These are phyloP conservation scores for Saguinus imperator DNA, from an alignment of 2,113 vertebrate species.

Conservation along the genomic window DNA sequence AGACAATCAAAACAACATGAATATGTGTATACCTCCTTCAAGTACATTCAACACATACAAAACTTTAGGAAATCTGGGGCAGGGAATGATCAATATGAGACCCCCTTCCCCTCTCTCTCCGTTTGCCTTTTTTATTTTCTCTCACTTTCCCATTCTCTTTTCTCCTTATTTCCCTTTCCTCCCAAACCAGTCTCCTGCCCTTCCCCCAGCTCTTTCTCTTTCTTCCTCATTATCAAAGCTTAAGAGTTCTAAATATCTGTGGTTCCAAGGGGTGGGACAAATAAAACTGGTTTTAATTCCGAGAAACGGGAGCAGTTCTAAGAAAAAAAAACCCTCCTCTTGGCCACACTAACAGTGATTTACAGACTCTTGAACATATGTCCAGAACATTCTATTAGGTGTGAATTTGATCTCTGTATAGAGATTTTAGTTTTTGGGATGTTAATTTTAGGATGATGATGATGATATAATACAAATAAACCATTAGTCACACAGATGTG, in stretches of 20 bases:
- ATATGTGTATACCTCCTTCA: neutral
- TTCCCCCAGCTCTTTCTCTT: neutral
- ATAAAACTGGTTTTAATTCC: conserved; percentile 35
- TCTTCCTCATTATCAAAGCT: conserved; percentile 40
- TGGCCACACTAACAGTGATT: conserved; percentile 30
- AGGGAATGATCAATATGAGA: neutral
- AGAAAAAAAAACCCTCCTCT: neutral
- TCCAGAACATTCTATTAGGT: conserved; percentile 2
- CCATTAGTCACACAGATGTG: neutral
- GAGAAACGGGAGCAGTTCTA: neutral
- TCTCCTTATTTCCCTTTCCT: neutral
- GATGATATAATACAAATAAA: conserved; percentile 23
- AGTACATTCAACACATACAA: neutral
- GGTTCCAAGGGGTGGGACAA: neutral
- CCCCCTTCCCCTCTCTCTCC: neutral
- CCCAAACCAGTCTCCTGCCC: neutral
- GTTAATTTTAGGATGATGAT: neutral
- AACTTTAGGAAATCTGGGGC: neutral
- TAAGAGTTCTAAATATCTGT: conserved; percentile 25
- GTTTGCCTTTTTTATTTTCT: neutral
- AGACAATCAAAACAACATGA: conserved; percentile 23
- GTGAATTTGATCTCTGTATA: conserved; percentile 31
- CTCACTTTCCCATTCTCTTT: neutral
- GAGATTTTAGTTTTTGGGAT: conserved; percentile 38
- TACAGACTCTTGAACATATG: neutral